phyloP scores from a whole-genome alignment of 2,797 vertebrate species.

The Spinibarbus caldwelli region DNA sequence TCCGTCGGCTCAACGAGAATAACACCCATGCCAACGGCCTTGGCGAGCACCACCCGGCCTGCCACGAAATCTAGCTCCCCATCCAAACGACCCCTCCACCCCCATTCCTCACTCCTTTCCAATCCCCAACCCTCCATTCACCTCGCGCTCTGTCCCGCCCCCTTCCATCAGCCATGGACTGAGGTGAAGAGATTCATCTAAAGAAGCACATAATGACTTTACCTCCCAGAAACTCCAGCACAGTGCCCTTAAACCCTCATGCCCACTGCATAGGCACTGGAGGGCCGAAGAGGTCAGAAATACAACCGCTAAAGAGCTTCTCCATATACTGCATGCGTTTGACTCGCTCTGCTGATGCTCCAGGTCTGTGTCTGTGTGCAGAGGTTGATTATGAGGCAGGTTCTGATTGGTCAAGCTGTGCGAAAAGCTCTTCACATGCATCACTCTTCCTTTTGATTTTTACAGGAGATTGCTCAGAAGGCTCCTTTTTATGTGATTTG shows the following conservation, averaged over 20 bases:
- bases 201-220: conserved; percentile 41
- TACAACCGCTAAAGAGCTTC: conserved; percentile 18
- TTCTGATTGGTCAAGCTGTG: conserved; percentile 27
- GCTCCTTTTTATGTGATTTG: conserved; percentile 23
- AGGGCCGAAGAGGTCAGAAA: not conserved
- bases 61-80: conserved; percentile 86
- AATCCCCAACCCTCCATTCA: conserved; percentile 25
- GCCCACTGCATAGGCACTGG: not conserved
- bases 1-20: conserved; percentile 91
- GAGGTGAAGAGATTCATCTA: conserved; percentile 28
- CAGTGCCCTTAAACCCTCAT: conserved; percentile 17
- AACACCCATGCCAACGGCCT: conserved; percentile 86
- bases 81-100: not conserved
- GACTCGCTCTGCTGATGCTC: conserved; percentile 28
- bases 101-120: conserved; percentile 17
- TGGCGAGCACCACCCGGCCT: conserved; percentile 82
- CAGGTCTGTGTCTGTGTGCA: conserved; percentile 29
- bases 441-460: not conserved
- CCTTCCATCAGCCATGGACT: conserved; percentile 27
- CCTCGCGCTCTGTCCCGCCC: conserved; percentile 21
- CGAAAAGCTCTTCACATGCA: conserved; percentile 27
- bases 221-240: conserved; percentile 16
- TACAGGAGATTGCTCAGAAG: conserved; percentile 2
- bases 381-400: conserved; percentile 1
- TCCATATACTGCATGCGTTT: conserved; percentile 33